phyloP scores from a whole-genome alignment of 2,888 invertebrate genomes.

The Agrotis exclamationis region DNA sequence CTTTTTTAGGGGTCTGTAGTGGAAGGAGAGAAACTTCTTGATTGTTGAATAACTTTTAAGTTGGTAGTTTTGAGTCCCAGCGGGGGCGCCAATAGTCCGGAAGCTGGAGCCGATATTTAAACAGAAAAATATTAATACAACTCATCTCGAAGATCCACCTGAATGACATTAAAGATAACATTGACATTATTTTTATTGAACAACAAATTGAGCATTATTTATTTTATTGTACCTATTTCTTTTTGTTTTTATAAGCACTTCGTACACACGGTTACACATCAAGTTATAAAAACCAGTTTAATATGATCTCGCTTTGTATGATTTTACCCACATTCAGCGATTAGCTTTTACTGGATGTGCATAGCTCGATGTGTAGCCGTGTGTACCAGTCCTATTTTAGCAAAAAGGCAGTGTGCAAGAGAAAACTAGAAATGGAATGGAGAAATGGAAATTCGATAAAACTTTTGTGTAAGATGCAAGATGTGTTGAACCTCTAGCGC shows the following conservation, averaged over 20 bases:
- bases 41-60: not conserved
- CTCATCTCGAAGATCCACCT: not conserved
- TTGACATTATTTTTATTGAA: constrained; percentile 13
- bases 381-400: not conserved
- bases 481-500: too few species aligned
- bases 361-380: too few species aligned
- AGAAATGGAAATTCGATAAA: too few species aligned
- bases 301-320: too few species aligned
- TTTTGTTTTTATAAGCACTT: not conserved
- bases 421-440: not conserved
- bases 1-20: constrained; percentile 14
- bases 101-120: not conserved
- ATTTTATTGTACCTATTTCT: not conserved
- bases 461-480: too few species aligned
- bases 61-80: constrained; percentile 3
- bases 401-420: not conserved
- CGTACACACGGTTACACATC: not conserved
- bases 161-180: not conserved
- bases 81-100: constrained; percentile 11
- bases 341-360: too few species aligned
- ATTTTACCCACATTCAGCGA: too few species aligned
- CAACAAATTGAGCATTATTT: constrained; percentile 8
- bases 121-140: not conserved
- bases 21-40: not conserved
- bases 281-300: too few species aligned